A percentile compares a stretch with the other conserved stretches of the same genome.
Conservation (phyloP, 2,113 vertebrate genomes). For the Struthidea cinerea region DNA sequence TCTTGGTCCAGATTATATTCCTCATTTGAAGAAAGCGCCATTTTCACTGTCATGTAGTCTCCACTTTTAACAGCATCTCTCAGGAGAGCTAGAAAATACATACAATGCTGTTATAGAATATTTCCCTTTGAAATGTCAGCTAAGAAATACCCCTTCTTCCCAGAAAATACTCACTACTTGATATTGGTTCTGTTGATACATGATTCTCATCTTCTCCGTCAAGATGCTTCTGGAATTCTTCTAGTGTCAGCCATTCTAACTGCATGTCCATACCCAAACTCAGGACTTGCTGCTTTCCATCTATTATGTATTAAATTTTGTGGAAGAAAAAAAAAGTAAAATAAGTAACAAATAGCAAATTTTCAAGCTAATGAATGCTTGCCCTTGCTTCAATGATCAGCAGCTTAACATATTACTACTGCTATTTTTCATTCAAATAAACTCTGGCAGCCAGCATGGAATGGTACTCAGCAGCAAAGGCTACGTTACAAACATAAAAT, state of each 20-base stretch:
- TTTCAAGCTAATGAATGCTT: background rate
- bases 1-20: constrained; percentile 95
- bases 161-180: constrained; percentile 80
- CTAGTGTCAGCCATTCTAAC: constrained; percentile 93
- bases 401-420: background rate
- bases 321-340: background rate
- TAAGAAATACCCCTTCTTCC: background rate
- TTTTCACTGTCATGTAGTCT: constrained; percentile 91
- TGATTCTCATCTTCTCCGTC: constrained; percentile 87
- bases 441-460: background rate
- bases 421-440: background rate
- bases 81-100: constrained; percentile 78
- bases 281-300: constrained; percentile 73
- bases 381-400: background rate
- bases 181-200: constrained; percentile 70
- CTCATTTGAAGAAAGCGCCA: constrained; percentile 90
- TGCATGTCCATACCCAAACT: constrained; percentile 93
- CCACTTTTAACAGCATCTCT: constrained; percentile 95
- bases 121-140: background rate
- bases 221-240: constrained; percentile 96
- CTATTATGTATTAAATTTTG: constrained; percentile 14
- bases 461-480: background rate
- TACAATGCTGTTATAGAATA: background rate
- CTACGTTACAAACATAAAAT: background rate
- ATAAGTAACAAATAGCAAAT: background rate